These are phyloP conservation scores for Sylvilagus bachmani DNA, from an alignment of 2,113 vertebrate species.

Conservation along the genomic window DNA sequence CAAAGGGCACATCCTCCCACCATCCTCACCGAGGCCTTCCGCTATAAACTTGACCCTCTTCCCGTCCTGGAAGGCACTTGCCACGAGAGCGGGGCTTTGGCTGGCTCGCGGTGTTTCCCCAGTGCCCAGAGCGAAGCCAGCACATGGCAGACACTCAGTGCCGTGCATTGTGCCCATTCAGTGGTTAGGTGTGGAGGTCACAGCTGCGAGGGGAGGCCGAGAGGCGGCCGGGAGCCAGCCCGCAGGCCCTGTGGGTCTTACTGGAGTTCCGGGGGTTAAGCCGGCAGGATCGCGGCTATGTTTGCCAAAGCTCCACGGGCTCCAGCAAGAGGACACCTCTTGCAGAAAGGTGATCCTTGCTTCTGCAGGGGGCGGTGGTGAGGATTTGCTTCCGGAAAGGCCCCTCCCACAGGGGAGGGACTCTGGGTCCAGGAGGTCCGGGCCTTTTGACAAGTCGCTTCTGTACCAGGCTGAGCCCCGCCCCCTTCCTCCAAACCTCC, in stretches of 20 bases:
- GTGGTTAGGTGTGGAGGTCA: background rate
- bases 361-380: background rate
- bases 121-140: background rate
- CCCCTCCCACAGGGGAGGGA: background rate
- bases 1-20: too few species aligned
- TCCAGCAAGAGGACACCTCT: background rate
- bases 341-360: background rate
- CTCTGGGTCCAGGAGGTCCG: background rate
- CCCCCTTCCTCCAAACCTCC: background rate
- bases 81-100: background rate
- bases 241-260: conserved; percentile 42
- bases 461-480: background rate
- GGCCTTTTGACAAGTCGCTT: background rate
- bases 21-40: background rate
- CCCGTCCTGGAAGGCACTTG: too few species aligned
- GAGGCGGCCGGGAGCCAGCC: background rate
- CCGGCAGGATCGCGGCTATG: background rate
- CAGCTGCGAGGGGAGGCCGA: background rate
- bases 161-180: background rate
- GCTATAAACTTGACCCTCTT: background rate
- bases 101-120: background rate
- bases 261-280: conserved; percentile 30
- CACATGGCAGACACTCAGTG: accelerated
- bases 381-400: background rate
- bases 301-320: background rate